phyloP scores from a whole-genome alignment of 35 echinoderm and acorn worm genomes.

The Apostichopus japonicus region DNA sequence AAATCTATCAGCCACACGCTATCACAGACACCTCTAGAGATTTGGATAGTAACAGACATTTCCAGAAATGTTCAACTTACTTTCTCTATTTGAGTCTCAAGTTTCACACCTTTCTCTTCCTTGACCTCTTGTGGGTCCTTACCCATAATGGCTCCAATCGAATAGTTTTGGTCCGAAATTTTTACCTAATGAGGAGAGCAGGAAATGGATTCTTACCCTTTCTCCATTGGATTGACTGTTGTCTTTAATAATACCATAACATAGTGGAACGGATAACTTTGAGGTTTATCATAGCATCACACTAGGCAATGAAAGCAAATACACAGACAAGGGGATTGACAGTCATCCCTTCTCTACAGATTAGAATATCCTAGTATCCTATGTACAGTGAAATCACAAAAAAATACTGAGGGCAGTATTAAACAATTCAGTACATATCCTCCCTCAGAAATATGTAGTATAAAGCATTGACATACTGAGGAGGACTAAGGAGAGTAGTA shows the following conservation, averaged over 20 bases:
- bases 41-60: background rate
- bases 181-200: slow-evolving; percentile 77
- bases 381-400: too few species aligned
- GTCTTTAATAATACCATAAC: too few species aligned
- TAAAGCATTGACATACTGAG: too few species aligned
- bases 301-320: too few species aligned
- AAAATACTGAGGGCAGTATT: too few species aligned
- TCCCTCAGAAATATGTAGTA: too few species aligned
- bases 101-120: slow-evolving; percentile 78
- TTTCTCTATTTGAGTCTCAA: slow-evolving; percentile 86
- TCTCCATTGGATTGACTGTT: background rate
- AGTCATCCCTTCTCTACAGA: background rate
- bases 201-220: background rate
- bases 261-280: too few species aligned
- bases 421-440: too few species aligned
- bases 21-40: background rate
- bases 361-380: background rate
- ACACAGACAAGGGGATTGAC: too few species aligned
- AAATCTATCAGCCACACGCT: background rate
- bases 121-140: slow-evolving; percentile 92
- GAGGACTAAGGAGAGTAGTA: too few species aligned
- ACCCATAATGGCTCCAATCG: slow-evolving; percentile 87
- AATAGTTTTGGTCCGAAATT: slow-evolving; percentile 98
- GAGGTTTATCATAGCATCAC: background rate
- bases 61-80: slow-evolving; percentile 57